These are phyloP conservation scores for Nymphicus hollandicus DNA, from an alignment of 2,113 vertebrate genomes.

Conservation along the genomic window DNA sequence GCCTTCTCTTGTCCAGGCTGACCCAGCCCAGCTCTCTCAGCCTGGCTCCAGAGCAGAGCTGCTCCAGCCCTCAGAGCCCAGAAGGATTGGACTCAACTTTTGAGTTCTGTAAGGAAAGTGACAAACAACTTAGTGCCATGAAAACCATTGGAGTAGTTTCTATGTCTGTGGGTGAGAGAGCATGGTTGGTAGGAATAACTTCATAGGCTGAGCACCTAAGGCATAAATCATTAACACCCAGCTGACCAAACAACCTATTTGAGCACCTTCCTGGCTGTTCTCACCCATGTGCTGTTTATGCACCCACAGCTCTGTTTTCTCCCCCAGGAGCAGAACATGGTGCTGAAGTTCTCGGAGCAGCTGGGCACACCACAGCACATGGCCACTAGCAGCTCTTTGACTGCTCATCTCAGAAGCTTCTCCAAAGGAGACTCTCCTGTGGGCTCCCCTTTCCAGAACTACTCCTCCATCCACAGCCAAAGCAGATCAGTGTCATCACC, in stretches of 20 bases:
- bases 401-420: slow-evolving; percentile 84
- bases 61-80: too few species aligned
- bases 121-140: not conserved
- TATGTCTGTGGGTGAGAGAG: not conserved
- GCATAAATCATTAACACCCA: not conserved
- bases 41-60: not conserved
- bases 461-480: slow-evolving; percentile 85
- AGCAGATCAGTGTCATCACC: slow-evolving; percentile 84
- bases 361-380: slow-evolving; percentile 74
- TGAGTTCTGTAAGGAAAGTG: not conserved
- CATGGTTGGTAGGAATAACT: not conserved
- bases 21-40: too few species aligned
- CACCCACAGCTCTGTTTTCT: not conserved
- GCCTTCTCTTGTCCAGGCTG: too few species aligned
- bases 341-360: slow-evolving; percentile 85
- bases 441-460: slow-evolving; percentile 89
- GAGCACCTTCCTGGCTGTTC: not conserved
- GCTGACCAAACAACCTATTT: not conserved
- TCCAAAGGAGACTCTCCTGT: slow-evolving; percentile 86
- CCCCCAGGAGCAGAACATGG: slow-evolving; percentile 84
- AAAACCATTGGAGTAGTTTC: not conserved
- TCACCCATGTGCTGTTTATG: not conserved
- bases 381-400: slow-evolving; percentile 81
- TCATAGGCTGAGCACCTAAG: not conserved
- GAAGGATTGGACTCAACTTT: not conserved